These are phyloP conservation scores for Ramphastos sulfuratus DNA, from an alignment of 2,113 vertebrate species.

Conservation along the genomic window DNA sequence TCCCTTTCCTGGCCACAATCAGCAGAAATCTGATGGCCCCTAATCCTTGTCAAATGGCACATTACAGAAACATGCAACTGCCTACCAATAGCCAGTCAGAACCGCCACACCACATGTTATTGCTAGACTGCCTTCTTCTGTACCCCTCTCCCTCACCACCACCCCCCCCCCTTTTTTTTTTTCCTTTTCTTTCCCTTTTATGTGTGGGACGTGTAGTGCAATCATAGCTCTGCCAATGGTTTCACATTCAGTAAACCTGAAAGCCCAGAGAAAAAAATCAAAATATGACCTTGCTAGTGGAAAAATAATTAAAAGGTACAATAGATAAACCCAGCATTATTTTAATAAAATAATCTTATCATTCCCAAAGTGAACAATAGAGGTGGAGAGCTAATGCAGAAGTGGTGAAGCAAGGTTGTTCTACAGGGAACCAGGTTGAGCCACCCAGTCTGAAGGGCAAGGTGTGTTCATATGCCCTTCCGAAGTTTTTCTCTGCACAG, in stretches of 20 bases:
- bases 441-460: background rate
- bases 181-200: background rate
- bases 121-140: background rate
- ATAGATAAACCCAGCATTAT: background rate
- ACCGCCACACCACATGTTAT: background rate
- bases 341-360: constrained; percentile 34
- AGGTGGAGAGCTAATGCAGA: background rate
- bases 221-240: background rate
- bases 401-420: background rate
- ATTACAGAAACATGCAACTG: background rate
- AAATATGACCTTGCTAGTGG: background rate
- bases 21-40: background rate
- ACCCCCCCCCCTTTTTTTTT: too few relatives aligned
- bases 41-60: background rate
- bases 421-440: background rate
- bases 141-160: too few relatives aligned
- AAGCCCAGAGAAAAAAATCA: background rate
- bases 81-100: background rate
- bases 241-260: background rate
- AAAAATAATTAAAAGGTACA: background rate
- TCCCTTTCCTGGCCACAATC: background rate
- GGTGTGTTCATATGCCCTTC: background rate
- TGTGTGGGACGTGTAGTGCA: background rate
- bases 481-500: background rate
- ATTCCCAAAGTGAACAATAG: background rate